These are phyloP conservation scores for Pleuronectes platessa DNA, from an alignment of 2,113 vertebrate species.

Conservation along the genomic window DNA sequence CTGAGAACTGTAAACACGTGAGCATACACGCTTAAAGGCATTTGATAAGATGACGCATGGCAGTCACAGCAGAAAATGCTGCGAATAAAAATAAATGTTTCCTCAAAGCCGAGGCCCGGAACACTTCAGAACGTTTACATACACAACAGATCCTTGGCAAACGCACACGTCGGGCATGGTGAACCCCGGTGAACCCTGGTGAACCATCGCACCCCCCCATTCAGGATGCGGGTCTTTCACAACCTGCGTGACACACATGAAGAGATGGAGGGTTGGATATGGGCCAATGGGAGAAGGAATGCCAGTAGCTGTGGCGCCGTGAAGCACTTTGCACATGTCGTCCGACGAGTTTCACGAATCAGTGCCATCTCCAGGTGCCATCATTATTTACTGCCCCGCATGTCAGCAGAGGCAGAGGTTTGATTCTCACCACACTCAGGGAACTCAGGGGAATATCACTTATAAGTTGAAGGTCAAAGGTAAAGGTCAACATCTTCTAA, in stretches of 20 bases:
- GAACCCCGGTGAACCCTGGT: not conserved
- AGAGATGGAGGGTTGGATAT: not conserved
- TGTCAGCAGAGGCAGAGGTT: not conserved
- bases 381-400: no score
- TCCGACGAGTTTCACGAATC: conserved; percentile 1
- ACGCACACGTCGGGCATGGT: not conserved
- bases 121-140: not conserved
- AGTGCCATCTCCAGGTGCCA: not conserved
- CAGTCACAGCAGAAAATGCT: not conserved
- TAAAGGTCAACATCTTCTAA: no score
- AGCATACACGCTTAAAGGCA: not conserved
- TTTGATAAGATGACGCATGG: not conserved
- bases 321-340: not conserved
- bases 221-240: no score
- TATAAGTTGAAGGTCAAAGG: no score
- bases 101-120: not conserved
- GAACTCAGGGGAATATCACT: no score
- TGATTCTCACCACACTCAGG: not conserved
- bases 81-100: not conserved
- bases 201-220: not conserved
- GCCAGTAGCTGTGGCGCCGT: not conserved
- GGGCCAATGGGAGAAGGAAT: not conserved
- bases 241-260: not conserved
- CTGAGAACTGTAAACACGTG: not conserved
- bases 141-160: not conserved